Evolutionary conservation across 2,888 invertebrate species (phyloP), one percentile per base, ranked within the genome.

Genomic region (Agelastica alni): DNA sequence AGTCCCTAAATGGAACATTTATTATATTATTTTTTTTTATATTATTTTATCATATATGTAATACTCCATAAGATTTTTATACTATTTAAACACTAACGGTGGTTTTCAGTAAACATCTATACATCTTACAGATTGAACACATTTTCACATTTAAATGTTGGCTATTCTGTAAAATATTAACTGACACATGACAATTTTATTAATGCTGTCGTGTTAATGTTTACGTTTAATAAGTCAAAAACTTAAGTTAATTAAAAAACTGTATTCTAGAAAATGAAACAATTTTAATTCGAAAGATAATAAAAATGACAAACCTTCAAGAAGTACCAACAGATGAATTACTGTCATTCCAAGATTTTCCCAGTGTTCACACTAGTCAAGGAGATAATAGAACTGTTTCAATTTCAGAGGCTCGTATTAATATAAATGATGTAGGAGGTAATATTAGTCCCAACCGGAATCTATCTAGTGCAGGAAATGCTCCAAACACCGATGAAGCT

Each of bases 321-420:
- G 77, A 77, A 68, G 76, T 77, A 41, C 75, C 77, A 1, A 83
- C 84, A 30, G 85, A 84, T 37, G 86, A 87, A 70, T 76, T 87
- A 59, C 73, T 89, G 56, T 85, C 86, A 58, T 89, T 89, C 67
- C 87, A 88, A 75, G 88, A 89, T 70, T 89, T 84, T 74, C 84
- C 86, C 17, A 82, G 84, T 6, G 76, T 76, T 54, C 80, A 80
- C 56, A 79, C 78, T 48, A 36, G 52, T 26, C 53, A 58, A 7
- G 49, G 17, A 20, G 49, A 53, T 47, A 62, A 59, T 32, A 59
- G 60, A 34, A 69, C 62, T 7, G 62, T 65, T 51, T 65, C 63
- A 3, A 63, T 67, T 49, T 60, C 63, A 42, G 60, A 59, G 28
- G 53, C 63, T 1, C 56, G 65, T 32, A 56, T 63, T 26, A 60